Evolutionary conservation across 2,888 invertebrate genomes (phyloP), one percentile per base, ranked within the genome.

Genomic region (Vesta saturnalis): DNA sequence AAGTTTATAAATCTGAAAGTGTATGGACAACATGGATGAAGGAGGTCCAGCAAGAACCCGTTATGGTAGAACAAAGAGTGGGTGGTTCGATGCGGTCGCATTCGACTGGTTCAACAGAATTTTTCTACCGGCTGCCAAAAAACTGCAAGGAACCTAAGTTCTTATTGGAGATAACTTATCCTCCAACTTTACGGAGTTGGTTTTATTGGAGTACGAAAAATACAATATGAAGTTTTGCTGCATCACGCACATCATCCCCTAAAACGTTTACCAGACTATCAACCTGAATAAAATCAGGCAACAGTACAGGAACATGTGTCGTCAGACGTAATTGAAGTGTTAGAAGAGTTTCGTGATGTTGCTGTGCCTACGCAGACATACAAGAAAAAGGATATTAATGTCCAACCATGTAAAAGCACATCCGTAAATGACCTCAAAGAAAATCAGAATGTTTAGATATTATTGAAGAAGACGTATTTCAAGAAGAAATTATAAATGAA

Each of bases 401-500:
- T 60, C 47, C 60, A 35, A 22, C 49, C 55, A 49, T n/a, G n/a
- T n/a, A n/a, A n/a, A n/a, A n/a, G 65, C 59, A 65, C 60, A 16
- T 35, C 35, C 18, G 39, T 59, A 35, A 43, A 59, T 18, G 59
- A 59, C 39, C n/a, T 59, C 30, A 35, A 5, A 56, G 23, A 19
- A 56, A 56, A 56, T 56, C 23, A 56, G 56, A 56, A 56, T 56
- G 23, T 56, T 56, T 19, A 56, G 22, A 56, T 16, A 56, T 19
- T 18, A 3, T 56, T 23, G 23, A 56, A 56, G 56, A 23, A 56
- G 56, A 56, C 23, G 56, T 56, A 56, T 14, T 56, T 56, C 56
- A 56, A 56, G 56, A 56, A 56, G 23, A 56, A 56, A 56, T 19
- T 56, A 23, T 22, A 22, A 56, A 56, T 56, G 56, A 56, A 56